Evolutionary conservation across 2,113 vertebrate species (phyloP).

Genomic region (Baryphthengus martii): DNA sequence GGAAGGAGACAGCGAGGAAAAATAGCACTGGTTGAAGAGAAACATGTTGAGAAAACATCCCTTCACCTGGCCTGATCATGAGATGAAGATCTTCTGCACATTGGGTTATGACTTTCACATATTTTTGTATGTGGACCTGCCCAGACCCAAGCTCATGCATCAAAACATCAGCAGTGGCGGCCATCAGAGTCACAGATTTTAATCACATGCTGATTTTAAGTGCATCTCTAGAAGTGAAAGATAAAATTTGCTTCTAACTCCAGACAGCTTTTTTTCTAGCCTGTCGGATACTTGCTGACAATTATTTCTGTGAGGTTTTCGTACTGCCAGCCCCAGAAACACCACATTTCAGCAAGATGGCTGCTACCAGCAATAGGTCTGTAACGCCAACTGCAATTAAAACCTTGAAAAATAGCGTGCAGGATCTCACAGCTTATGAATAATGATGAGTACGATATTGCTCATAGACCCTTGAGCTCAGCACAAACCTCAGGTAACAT

Average conservation of each 20-base stretch:
- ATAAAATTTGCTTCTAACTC: background rate
- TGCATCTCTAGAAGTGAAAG: rapidly evolving
- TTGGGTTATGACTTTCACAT: background rate
- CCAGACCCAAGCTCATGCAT: background rate
- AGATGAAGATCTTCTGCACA: background rate
- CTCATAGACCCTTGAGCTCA: background rate
- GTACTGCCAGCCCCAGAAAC: background rate
- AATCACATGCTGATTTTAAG: background rate
- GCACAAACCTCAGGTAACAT: conserved; percentile 6
- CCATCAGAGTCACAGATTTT: background rate
- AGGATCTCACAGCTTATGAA: background rate
- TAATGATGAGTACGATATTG: background rate
- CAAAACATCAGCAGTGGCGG: background rate
- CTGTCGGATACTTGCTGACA: background rate
- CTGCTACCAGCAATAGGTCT: background rate
- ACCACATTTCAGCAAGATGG: background rate
- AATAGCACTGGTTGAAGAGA: background rate
- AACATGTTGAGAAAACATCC: background rate
- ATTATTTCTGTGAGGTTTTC: background rate
- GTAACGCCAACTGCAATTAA: conserved; percentile 15
- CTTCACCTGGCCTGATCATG: background rate
- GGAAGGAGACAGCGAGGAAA: background rate
- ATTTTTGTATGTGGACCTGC: background rate
- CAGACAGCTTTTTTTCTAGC: background rate
- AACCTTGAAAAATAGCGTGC: background rate